Conservation (phyloP, 2,888 invertebrate species). For the Xylota sylvarum region DNA sequence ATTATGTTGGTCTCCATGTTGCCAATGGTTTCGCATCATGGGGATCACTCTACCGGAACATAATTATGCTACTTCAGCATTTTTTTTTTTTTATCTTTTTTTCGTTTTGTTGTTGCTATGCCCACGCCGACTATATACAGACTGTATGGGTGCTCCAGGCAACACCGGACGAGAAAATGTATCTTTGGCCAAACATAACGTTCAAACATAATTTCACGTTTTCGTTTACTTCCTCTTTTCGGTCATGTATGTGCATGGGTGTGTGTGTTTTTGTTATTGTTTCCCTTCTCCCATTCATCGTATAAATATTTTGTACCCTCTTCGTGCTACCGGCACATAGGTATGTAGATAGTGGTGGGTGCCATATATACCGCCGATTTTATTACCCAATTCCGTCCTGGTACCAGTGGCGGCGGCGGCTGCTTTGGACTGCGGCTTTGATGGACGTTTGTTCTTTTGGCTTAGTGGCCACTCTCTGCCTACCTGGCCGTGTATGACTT, state of each 20-base stretch:
- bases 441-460: slow-evolving; percentile 52
- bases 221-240: slow-evolving; percentile 62
- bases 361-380: slow-evolving; percentile 49
- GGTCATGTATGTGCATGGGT: slow-evolving; percentile 7
- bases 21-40: slow-evolving; percentile 58
- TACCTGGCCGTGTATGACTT: slow-evolving; percentile 58
- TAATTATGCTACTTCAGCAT: slow-evolving; percentile 60
- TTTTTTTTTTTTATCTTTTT: slow-evolving; percentile 12
- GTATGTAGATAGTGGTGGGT: slow-evolving; percentile 53
- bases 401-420: slow-evolving; percentile 14
- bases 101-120: not conserved
- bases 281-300: slow-evolving; percentile 54
- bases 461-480: slow-evolving; percentile 34
- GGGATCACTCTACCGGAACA: slow-evolving; percentile 67
- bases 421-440: slow-evolving; percentile 49
- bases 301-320: slow-evolving; percentile 31
- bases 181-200: slow-evolving; percentile 20
- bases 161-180: slow-evolving; percentile 10
- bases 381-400: slow-evolving; percentile 32
- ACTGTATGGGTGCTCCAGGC: slow-evolving; percentile 8
- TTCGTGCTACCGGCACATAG: slow-evolving; percentile 9
- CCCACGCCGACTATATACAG: not conserved
- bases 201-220: slow-evolving; percentile 58
- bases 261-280: slow-evolving; percentile 56
- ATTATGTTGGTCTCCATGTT: slow-evolving; percentile 32